Evolutionary conservation across 2,888 invertebrate species (phyloP).

Genomic region (Cantharis rustica): DNA sequence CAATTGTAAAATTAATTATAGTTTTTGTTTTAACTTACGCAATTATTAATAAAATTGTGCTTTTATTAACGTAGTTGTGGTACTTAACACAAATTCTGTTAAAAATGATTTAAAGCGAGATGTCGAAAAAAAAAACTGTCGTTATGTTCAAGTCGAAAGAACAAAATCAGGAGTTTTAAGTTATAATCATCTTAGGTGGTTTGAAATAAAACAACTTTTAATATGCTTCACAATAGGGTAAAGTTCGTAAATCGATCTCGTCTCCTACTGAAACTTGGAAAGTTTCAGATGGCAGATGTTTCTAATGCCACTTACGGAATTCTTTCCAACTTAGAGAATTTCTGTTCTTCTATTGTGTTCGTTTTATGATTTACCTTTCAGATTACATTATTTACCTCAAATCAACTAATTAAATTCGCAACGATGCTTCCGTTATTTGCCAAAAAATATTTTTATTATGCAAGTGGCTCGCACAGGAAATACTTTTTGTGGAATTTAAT

Average conservation of each 20-base stretch:
- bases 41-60: background rate
- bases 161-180: slow-evolving; percentile 9
- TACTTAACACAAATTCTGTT: background rate
- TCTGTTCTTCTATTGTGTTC: slow-evolving; percentile 22
- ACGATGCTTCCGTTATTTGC: background rate
- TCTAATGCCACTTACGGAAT: slow-evolving; percentile 38
- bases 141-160: background rate
- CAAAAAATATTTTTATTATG: background rate
- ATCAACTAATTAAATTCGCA: background rate
- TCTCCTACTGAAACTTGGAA: slow-evolving; percentile 21
- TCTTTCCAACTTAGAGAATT: slow-evolving; percentile 35
- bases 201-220: slow-evolving; percentile 42
- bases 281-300: slow-evolving; percentile 36
- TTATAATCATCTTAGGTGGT: slow-evolving; percentile 42
- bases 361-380: slow-evolving; percentile 8
- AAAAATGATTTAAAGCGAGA: background rate
- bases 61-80: background rate
- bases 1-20: background rate
- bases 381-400: slow-evolving; percentile 1
- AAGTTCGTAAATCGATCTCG: slow-evolving; percentile 33
- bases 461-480: background rate
- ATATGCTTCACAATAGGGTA: slow-evolving; percentile 41
- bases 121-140: background rate
- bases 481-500: background rate
- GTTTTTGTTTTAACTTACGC: background rate